A percentile compares a stretch with the other conserved stretches of the same genome.
Evolutionary conservation across 2,797 vertebrate species (phyloP).

Genomic region (Lutjanus argentimaculatus): DNA sequence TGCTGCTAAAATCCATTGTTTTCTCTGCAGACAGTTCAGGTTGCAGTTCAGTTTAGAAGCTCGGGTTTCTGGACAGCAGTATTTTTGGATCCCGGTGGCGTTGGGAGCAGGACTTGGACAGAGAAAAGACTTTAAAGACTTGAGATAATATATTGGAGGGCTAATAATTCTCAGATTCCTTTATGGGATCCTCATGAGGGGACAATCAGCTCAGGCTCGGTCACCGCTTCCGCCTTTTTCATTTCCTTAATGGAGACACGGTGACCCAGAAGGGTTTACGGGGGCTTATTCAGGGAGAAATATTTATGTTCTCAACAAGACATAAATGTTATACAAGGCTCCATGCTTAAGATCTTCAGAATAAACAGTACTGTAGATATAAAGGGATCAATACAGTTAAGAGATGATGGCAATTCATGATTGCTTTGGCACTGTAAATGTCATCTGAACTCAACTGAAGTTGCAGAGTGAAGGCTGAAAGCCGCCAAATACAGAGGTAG

Average conservation of each 20-base stretch:
- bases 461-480: conserved; percentile 33
- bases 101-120: conserved; percentile 17
- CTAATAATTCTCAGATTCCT: conserved; percentile 67
- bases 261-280: conserved; percentile 65
- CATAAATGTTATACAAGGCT: conserved; percentile 61
- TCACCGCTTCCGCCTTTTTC: conserved; percentile 64
- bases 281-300: conserved; percentile 60
- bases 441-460: conserved; percentile 27
- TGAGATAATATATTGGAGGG: conserved; percentile 54
- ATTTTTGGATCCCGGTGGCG: conserved; percentile 46
- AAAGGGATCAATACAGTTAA: conserved; percentile 46
- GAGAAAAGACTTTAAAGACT: conserved; percentile 51
- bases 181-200: conserved; percentile 74
- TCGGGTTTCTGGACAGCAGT: conserved; percentile 59
- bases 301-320: conserved; percentile 68
- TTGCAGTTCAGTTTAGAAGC: conserved; percentile 55
- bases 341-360: conserved; percentile 42
- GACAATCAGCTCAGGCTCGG: conserved; percentile 65
- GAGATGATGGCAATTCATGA: conserved; percentile 48
- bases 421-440: conserved; percentile 54
- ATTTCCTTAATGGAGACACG: conserved; percentile 82
- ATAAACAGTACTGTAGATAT: conserved; percentile 37
- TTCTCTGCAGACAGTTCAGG: conserved; percentile 67
- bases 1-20: conserved; percentile 66
- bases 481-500: conserved; percentile 39